Evolutionary conservation across 2,113 vertebrate genomes (phyloP).

Genomic region (Halichoerus grypus): DNA sequence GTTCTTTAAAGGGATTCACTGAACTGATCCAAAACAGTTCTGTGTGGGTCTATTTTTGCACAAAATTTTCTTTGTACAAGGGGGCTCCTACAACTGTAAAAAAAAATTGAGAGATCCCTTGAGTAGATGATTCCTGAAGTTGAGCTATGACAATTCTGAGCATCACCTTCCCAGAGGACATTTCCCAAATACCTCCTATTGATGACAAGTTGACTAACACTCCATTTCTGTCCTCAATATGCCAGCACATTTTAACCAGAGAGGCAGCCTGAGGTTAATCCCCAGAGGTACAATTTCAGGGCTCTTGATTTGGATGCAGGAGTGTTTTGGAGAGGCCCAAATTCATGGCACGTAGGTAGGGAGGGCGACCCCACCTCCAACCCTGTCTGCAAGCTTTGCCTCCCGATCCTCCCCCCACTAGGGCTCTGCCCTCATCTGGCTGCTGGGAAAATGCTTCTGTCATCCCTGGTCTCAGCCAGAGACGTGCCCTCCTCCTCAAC

Average conservation of each 20-base stretch:
- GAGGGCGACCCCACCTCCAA: not conserved
- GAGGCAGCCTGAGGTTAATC: not conserved
- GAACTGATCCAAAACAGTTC: not conserved
- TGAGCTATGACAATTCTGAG: not conserved
- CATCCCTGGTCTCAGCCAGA: not conserved
- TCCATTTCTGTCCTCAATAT: not conserved
- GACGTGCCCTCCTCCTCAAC: not conserved
- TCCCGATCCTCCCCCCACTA: too few relatives aligned
- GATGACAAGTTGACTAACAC: not conserved
- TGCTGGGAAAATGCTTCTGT: constrained; percentile 12
- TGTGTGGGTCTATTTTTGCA: not conserved
- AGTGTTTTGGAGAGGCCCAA: not conserved
- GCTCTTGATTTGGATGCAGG: not conserved
- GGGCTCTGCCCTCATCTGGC: not conserved
- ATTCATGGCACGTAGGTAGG: not conserved
- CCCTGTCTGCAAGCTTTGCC: not conserved
- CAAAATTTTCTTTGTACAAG: not conserved
- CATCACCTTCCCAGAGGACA: not conserved
- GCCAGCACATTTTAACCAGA: not conserved
- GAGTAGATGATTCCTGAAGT: not conserved
- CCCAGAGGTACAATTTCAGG: not conserved
- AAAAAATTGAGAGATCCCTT: not conserved
- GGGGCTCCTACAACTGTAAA: not conserved
- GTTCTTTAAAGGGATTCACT: not conserved
- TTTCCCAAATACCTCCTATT: not conserved